Percentiles rank a stretch among this genome's conserved stretches.
phyloP scores from a whole-genome alignment of 2,113 vertebrate genomes.

The Dromas ardeola region DNA sequence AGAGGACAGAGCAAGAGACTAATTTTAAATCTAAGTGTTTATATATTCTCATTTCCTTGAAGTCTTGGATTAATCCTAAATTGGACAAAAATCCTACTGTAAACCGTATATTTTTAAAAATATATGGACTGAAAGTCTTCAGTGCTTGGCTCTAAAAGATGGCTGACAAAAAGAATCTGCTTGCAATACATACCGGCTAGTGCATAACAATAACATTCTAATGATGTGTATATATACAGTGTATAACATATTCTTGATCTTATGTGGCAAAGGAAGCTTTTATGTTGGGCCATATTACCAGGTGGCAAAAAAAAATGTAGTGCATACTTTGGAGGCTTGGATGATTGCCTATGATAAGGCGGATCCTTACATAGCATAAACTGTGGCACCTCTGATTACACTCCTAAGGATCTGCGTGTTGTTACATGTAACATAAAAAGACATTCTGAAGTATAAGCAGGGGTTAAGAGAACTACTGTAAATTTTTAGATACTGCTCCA shows the following conservation, averaged over 20 bases:
- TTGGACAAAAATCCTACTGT: neutral
- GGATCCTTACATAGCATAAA: neutral
- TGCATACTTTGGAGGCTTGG: neutral
- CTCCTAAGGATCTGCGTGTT: neutral
- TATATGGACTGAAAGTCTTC: neutral
- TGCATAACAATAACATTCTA: neutral
- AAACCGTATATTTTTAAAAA: neutral
- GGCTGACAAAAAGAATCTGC: constrained; percentile 61
- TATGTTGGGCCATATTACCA: neutral
- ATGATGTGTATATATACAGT: neutral
- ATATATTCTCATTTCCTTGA: neutral
- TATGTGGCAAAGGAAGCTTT: neutral
- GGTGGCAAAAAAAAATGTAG: neutral
- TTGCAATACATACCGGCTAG: neutral
- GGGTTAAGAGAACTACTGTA: neutral
- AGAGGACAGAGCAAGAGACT: neutral
- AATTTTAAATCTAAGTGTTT: neutral
- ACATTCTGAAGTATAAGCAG: neutral
- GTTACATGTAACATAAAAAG: neutral
- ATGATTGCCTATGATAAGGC: neutral
- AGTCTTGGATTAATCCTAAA: neutral
- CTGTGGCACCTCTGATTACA: neutral
- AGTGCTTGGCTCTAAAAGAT: neutral
- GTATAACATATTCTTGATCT: neutral
- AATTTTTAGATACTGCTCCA: neutral